Base-by-base conservation (phyloP, 2,797 vertebrate species). In the Oreochromis grahami region DNA sequence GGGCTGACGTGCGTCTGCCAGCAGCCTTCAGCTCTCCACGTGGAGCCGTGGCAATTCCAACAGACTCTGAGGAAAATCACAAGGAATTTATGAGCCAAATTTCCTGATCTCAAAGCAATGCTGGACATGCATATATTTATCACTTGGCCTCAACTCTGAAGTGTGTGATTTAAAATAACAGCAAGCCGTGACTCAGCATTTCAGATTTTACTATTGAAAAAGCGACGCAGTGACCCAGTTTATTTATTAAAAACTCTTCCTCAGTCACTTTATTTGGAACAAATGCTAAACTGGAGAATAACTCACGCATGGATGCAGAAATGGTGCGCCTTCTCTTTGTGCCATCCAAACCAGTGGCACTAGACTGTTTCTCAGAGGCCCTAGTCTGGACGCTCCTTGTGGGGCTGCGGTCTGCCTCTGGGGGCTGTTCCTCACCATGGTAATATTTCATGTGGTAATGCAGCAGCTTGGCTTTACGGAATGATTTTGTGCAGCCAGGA, bases 361-460 rank as follows among this genome's bases (percentile, higher is more conserved):
- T 85, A 41, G 94, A 88, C 45, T 94, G 95, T 91, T 97, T 98
- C 82, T 98, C 97, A 79, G 97, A 97, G 84, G 96, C 96, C 89
- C 97, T 96, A 80, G 97, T 98, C 89, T 98, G 98, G 87, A 98
- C 96, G 79, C 94, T 97, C 91, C 97, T 96, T 93, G 95, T 91
- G 92, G 96, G 95, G 86, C 91, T 94, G 84, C 95, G 95, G 48
- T 97, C 97, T 14, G 94, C 95, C 87, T 98, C 98, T 58, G 93
- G 84, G 19, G 92, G 92, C 81, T 93, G 93, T 43, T 96, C 95
- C 78, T 96, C 96, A 0, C 96, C 98, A 17, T 99, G 98, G 92
- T 99, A 99, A 93, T 99, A 99, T 93, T 99, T 99, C 97, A 99
- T 98, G 81, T 99, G 98, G 95, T 99, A 99, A 95, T 99, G 97